phyloP scores from a whole-genome alignment of 1,140 invertebrate genomes.

The Drosophila melanogaster region Release_6_plus_ISO1_MT NT_033779.5:9351001-9351500 shows the following conservation, averaged over 20 bases:
- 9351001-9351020: no score
- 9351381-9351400: slow-evolving; percentile 9
- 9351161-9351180: slow-evolving; percentile 53
- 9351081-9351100: background rate
- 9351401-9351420: slow-evolving; percentile 70
- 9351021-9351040: no score
- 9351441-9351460: slow-evolving; percentile 9
- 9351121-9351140: slow-evolving; percentile 26
- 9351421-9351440: slow-evolving; percentile 70
- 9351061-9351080: background rate
- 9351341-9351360: slow-evolving; percentile 64
- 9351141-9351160: slow-evolving; percentile 33
- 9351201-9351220: background rate
- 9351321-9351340: slow-evolving; percentile 70
- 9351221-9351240: background rate
- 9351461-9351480: slow-evolving; percentile 10
- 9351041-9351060: background rate
- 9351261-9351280: slow-evolving; percentile 12
- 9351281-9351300: slow-evolving; percentile 43
- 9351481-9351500: slow-evolving; percentile 52
- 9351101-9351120: slow-evolving; percentile 16
- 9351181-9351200: slow-evolving; percentile 1
- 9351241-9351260: slow-evolving; percentile 19
- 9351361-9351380: slow-evolving; percentile 46
- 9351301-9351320: slow-evolving; percentile 70